Evolutionary conservation across 2,797 vertebrate genomes (phyloP).

Genomic region (Capromys pilorides): DNA sequence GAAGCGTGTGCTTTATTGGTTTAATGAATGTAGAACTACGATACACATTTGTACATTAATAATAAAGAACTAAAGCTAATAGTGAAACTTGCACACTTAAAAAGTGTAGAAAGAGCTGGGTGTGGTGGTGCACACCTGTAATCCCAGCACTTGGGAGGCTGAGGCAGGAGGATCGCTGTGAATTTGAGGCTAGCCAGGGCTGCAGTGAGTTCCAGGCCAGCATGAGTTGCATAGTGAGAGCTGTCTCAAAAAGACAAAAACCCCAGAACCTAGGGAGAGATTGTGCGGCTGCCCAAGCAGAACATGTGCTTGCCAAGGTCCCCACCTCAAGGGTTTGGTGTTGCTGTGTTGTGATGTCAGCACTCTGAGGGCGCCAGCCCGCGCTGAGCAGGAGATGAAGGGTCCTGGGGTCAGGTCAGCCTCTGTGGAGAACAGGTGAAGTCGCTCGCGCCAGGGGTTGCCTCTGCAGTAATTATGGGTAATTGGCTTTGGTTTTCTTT

Average conservation of each 20-base stretch:
- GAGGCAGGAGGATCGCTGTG: background rate
- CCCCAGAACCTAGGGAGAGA: background rate
- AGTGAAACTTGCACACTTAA: background rate
- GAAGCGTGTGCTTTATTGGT: accelerated
- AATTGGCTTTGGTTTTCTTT: background rate
- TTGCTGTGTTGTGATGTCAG: too few relatives aligned
- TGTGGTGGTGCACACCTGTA: background rate
- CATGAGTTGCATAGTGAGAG: background rate
- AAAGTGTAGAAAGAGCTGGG: background rate
- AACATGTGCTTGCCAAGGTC: accelerated
- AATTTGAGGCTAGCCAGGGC: background rate
- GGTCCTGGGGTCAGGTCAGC: background rate
- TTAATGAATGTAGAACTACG: background rate
- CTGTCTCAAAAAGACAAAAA: background rate
- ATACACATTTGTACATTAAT: background rate
- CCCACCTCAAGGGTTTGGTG: accelerated
- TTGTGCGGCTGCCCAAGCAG: accelerated
- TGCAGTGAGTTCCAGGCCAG: background rate
- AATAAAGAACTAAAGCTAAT: background rate
- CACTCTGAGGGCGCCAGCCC: background rate
- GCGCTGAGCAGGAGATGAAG: background rate
- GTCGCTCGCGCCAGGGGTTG: background rate
- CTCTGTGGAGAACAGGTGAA: background rate
- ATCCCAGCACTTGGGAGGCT: background rate
- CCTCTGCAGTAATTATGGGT: background rate